Conservation (phyloP, 2,888 invertebrate species). For the Metellina segmentata region DNA sequence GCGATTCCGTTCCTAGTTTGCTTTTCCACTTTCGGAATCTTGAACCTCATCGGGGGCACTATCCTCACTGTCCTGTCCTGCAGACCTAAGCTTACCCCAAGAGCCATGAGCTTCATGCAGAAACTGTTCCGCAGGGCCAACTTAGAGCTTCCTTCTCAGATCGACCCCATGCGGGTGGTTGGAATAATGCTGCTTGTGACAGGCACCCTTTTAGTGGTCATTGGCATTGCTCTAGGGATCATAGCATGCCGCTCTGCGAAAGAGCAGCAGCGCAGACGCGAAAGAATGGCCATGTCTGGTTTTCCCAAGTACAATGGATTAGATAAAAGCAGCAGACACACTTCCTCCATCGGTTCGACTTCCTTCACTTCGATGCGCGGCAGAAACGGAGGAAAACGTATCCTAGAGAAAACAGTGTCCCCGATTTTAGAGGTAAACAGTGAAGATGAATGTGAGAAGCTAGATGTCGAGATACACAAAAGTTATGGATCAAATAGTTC, state of each 20-base stretch:
- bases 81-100: constrained; percentile 26
- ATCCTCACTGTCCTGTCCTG: constrained; percentile 67
- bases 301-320: constrained; percentile 18
- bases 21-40: constrained; percentile 69
- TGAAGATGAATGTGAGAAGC: constrained; percentile 38
- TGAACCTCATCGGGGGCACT: constrained; percentile 74
- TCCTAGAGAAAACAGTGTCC: constrained; percentile 48
- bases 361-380: background rate
- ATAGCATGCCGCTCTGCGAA: constrained; percentile 68
- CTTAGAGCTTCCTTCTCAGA: constrained; percentile 12
- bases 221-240: constrained; percentile 65
- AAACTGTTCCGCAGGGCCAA: constrained; percentile 24
- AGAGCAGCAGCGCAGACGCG: constrained; percentile 16
- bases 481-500: background rate
- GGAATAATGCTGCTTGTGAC: constrained; percentile 71
- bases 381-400: constrained; percentile 19
- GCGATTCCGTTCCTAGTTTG: constrained; percentile 73
- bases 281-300: constrained; percentile 33
- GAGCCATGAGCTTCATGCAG: constrained; percentile 20
- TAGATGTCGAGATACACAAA: background rate
- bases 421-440: constrained; percentile 56
- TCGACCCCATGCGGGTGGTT: constrained; percentile 72
- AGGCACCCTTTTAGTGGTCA: constrained; percentile 64
- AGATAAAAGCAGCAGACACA: constrained; percentile 30
- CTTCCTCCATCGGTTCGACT: constrained; percentile 36